Base-by-base conservation (phyloP, 1,140 invertebrate genomes). In the Eubasilissa regina region DNA sequence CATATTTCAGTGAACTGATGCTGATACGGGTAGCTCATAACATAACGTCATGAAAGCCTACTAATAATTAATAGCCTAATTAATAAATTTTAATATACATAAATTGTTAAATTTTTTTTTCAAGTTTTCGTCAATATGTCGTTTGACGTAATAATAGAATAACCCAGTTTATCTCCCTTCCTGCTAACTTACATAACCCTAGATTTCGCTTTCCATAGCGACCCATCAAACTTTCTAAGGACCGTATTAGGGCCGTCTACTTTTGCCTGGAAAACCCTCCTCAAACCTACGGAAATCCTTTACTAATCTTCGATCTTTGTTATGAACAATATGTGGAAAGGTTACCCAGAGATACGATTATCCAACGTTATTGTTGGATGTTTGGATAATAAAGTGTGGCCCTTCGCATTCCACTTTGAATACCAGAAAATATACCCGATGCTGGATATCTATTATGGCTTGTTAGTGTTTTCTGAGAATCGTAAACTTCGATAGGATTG, bases 241-340 rank as follows among this genome's bases (percentile, higher is more conserved):
- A 35, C 60, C 60, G 19, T 25, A 64, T 25, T 64, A 58, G 10
- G 21, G n/a, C 17, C 15, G n/a, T 15, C 55, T 58, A 11, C 35
- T 13, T 43, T 25, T 64, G 12, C 60, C 19, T 64, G 60, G 25
- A 64, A 58, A 58, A 58, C 55, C 55, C 25, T 64, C 60, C n/a
- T 64, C 60, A 64, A 64, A 43, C 60, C 60, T 64, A 25, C 60
- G 60, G 25, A 64, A 35, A 35, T 64, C 60, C 60, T 43, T 19
- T 35, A n/a, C 15, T 64, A 64, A 64, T 64, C 60, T 64, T 64
- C 12, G 60, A 64, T 64, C 60, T 64, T 35, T 64, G 60, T 43
- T 43, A 64, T 64, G 58, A 64, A 64, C 60, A 64, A 43, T 64
- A 64, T 64, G 60, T 64, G 60, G 60, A 64, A 25, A 64, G 60